These are phyloP conservation scores for Heliothis subflexa DNA, from an alignment of 1,140 invertebrate genomes.

Conservation along the genomic window DNA sequence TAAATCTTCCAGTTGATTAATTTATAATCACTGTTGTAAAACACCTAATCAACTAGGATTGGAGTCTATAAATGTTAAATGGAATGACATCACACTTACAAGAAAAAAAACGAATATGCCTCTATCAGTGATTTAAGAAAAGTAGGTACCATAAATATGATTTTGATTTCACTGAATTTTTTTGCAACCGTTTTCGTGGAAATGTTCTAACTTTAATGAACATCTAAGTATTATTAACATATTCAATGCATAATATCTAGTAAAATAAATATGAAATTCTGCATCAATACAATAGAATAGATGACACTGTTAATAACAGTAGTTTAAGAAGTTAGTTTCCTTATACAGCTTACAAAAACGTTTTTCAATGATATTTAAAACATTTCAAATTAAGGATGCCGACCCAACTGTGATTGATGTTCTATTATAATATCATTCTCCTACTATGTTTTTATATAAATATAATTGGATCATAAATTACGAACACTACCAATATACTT, in stretches of 20 bases:
- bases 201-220: too few species aligned
- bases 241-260: too few species aligned
- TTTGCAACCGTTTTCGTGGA: too few species aligned
- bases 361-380: slow-evolving; percentile 19
- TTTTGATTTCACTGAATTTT: not conserved
- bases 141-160: not conserved
- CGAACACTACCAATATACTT: not conserved
- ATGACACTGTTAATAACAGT: not conserved
- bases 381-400: slow-evolving; percentile 37
- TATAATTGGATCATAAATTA: slow-evolving; percentile 49
- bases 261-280: too few species aligned
- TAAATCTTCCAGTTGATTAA: slow-evolving; percentile 16
- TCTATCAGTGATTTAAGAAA: not conserved
- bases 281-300: not conserved
- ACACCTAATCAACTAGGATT: slow-evolving; percentile 14
- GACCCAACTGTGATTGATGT: slow-evolving; percentile 34
- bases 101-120: not conserved
- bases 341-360: not conserved
- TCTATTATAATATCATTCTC: slow-evolving; percentile 14
- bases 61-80: slow-evolving; percentile 16
- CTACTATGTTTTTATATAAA: slow-evolving; percentile 37
- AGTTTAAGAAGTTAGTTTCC: slow-evolving; percentile 4
- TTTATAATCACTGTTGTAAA: slow-evolving; percentile 22
- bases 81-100: not conserved
- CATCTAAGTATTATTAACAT: too few species aligned